These are phyloP conservation scores for Selene dorsalis DNA, from an alignment of 2,797 vertebrate species.

Conservation along the genomic window DNA sequence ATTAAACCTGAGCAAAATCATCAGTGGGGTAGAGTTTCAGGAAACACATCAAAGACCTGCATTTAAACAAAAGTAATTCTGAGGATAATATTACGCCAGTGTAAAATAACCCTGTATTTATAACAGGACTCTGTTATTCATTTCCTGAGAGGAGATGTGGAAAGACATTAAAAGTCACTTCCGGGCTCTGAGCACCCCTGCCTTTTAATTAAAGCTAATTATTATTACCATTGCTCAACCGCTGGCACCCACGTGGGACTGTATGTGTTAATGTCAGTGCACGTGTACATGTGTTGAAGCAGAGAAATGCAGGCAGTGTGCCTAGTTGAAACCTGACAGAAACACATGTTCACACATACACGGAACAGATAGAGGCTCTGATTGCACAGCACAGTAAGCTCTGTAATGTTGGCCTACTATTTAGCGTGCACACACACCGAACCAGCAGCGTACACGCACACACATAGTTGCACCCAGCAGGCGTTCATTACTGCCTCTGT, in stretches of 20 bases:
- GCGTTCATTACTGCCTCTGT: constrained; percentile 60
- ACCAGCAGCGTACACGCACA: constrained; percentile 25
- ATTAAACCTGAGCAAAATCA: neutral
- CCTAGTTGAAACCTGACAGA: constrained; percentile 27
- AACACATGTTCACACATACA: constrained; percentile 35
- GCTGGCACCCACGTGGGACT: constrained; percentile 50
- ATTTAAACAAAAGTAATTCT: constrained; percentile 37
- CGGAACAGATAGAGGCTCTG: constrained; percentile 16
- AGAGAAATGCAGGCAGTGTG: constrained; percentile 15
- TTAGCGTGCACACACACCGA: constrained; percentile 20
- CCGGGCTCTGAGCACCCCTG: constrained; percentile 19
- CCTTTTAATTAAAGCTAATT: constrained; percentile 78
- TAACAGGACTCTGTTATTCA: constrained; percentile 48
- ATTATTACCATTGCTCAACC: constrained; percentile 66
- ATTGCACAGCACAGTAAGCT: constrained; percentile 36
- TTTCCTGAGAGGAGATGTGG: constrained; percentile 48
- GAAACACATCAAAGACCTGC: constrained; percentile 19
- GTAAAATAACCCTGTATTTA: constrained; percentile 42
- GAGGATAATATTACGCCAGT: constrained; percentile 25
- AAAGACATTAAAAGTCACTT: constrained; percentile 38
- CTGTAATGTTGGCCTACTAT: constrained; percentile 35
- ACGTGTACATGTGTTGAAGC: neutral
- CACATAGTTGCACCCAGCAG: constrained; percentile 43
- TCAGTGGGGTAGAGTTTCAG: neutral
- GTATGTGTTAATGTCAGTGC: constrained; percentile 11